Evolutionary conservation across 2,888 invertebrate genomes (phyloP).

Genomic region (Hoplodrina ambigua): DNA sequence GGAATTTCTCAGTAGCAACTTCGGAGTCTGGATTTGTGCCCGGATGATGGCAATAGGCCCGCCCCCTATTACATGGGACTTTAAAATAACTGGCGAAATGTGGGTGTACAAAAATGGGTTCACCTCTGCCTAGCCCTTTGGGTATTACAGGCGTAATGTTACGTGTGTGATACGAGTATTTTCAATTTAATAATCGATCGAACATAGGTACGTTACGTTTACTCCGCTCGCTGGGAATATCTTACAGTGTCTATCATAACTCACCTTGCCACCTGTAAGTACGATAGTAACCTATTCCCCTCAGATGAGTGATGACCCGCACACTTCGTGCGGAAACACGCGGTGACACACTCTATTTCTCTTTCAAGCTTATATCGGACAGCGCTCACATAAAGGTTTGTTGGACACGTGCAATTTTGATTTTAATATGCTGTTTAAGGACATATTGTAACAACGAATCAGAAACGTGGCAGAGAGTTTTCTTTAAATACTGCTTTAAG

Average conservation of each 20-base stretch:
- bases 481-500: too few relatives aligned
- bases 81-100: too few relatives aligned
- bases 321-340: slow-evolving; percentile 26
- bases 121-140: too few relatives aligned
- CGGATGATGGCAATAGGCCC: too few relatives aligned
- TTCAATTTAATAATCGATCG: not conserved
- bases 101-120: too few relatives aligned
- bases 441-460: not conserved
- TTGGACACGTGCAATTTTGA: not conserved
- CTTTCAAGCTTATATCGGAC: slow-evolving; percentile 13
- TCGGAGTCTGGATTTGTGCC: too few relatives aligned
- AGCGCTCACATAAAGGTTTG: slow-evolving; percentile 7
- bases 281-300: slow-evolving; percentile 10
- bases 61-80: too few relatives aligned
- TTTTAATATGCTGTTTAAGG: not conserved
- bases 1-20: too few relatives aligned
- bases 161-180: too few relatives aligned
- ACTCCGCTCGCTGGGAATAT: not conserved
- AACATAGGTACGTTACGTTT: not conserved
- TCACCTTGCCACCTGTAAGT: not conserved
- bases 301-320: slow-evolving; percentile 28
- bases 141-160: too few relatives aligned
- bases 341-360: slow-evolving; percentile 34
- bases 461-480: too few relatives aligned
- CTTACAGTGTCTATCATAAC: not conserved